Evolutionary conservation across 2,113 vertebrate species (phyloP).

Genomic region (Halcyon malimbica): DNA sequence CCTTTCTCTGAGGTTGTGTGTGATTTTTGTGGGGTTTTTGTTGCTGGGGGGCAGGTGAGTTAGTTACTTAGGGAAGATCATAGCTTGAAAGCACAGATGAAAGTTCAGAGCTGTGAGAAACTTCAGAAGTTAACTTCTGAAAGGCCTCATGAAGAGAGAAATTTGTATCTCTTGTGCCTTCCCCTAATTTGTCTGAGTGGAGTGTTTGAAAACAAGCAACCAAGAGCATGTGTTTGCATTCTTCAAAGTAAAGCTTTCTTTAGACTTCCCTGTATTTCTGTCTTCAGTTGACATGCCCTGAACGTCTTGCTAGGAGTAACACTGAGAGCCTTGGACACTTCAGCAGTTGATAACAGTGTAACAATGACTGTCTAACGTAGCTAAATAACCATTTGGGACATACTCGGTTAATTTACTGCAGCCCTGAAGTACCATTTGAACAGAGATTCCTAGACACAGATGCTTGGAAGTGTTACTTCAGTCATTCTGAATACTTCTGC

Average conservation of each 20-base stretch:
- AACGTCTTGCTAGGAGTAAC: neutral
- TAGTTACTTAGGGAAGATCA: neutral
- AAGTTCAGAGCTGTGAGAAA: neutral
- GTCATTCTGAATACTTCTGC: neutral
- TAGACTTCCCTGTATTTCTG: neutral
- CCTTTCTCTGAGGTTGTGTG: neutral
- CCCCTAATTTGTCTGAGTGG: neutral
- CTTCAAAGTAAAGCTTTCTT: neutral
- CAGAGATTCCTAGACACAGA: neutral
- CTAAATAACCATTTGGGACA: neutral
- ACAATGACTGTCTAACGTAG: neutral
- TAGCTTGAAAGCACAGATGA: neutral
- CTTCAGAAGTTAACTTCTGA: neutral
- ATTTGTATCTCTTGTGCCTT: neutral
- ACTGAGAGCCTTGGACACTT: neutral
- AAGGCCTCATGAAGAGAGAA: neutral
- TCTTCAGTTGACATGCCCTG: neutral
- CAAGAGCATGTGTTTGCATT: neutral
- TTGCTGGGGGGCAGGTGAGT: neutral
- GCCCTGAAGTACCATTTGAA: neutral
- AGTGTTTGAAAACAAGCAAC: neutral
- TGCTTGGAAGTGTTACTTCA: neutral
- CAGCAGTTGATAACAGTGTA: neutral
- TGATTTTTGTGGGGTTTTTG: neutral
- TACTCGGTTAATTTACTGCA: neutral